Percentiles rank a stretch among this genome's conserved stretches.
These are phyloP conservation scores for Zingel zingel DNA, from an alignment of 2,113 vertebrate species.

Conservation along the genomic window DNA sequence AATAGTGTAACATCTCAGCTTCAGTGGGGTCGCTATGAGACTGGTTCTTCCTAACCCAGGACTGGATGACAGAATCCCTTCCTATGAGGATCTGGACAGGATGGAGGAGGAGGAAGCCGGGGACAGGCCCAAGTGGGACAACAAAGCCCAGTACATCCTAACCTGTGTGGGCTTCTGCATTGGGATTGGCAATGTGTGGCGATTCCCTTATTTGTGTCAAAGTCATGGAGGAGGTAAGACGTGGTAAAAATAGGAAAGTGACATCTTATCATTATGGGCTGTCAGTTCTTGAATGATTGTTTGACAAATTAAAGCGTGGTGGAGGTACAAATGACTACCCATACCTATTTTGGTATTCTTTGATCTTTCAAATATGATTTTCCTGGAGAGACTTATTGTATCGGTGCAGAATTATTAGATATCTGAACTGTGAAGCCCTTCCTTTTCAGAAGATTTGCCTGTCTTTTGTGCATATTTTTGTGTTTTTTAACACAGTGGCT, in stretches of 20 bases:
- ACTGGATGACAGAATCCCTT: slow-evolving; percentile 87
- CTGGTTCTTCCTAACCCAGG: slow-evolving; percentile 88
- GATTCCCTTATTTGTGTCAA: slow-evolving; percentile 95
- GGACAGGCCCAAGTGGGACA: slow-evolving; percentile 94
- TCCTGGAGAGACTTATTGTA: not conserved
- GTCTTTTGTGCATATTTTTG: not conserved
- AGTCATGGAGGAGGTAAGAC: slow-evolving; percentile 93
- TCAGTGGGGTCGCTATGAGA: slow-evolving; percentile 77
- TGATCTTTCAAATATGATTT: not conserved
- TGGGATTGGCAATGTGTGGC: slow-evolving; percentile 94
- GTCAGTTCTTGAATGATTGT: not conserved
- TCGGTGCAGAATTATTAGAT: not conserved
- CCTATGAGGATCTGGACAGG: slow-evolving; percentile 84
- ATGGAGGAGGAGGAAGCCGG: slow-evolving; percentile 84
- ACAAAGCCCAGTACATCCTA: slow-evolving; percentile 94
- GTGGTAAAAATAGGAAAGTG: not conserved
- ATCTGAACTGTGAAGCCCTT: not conserved
- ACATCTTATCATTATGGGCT: not conserved
- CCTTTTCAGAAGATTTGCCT: not conserved
- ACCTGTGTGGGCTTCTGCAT: slow-evolving; percentile 94
- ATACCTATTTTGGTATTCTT: not conserved
- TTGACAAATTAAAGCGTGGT: not conserved
- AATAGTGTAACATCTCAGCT: slow-evolving; percentile 4
- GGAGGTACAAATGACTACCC: not conserved
- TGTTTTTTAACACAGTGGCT: not conserved